Evolutionary conservation across 2,797 vertebrate species (phyloP).

Genomic region (Ctenochaetus hawaiiensis): DNA sequence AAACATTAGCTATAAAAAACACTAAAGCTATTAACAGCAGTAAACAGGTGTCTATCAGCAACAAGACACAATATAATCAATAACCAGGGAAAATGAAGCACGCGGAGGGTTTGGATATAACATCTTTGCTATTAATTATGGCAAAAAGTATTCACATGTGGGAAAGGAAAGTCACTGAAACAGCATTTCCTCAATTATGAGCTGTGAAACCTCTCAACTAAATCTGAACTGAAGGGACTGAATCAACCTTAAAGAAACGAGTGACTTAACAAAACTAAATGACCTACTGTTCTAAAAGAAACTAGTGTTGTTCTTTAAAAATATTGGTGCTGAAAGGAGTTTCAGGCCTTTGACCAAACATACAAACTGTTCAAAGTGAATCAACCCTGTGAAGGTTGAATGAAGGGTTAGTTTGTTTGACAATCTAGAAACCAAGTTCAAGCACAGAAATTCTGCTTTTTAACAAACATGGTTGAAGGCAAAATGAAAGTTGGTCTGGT

Average conservation of each 20-base stretch:
- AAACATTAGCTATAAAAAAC: constrained; percentile 72
- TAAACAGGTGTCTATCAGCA: constrained; percentile 70
- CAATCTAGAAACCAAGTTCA: no score
- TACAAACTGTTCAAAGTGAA: no score
- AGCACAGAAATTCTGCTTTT: no score
- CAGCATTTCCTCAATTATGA: background rate
- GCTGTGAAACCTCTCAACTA: background rate
- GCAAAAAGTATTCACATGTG: constrained; percentile 1
- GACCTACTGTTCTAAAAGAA: background rate
- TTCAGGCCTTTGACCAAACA: no score
- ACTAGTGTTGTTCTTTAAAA: background rate
- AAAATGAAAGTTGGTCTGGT: no score
- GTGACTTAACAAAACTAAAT: background rate
- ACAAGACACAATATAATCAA: constrained; percentile 60
- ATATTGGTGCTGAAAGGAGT: no score
- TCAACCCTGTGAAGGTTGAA: no score
- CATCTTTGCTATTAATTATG: background rate
- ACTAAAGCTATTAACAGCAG: constrained; percentile 74
- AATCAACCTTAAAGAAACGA: no score
- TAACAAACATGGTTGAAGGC: no score
- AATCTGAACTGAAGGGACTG: no score
- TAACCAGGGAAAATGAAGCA: constrained; percentile 34
- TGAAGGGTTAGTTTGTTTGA: no score
- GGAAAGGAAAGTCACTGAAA: background rate
- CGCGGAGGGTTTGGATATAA: background rate